Evolutionary conservation across 2,888 invertebrate species (phyloP).

Genomic region (Boloria euphrosyne): DNA sequence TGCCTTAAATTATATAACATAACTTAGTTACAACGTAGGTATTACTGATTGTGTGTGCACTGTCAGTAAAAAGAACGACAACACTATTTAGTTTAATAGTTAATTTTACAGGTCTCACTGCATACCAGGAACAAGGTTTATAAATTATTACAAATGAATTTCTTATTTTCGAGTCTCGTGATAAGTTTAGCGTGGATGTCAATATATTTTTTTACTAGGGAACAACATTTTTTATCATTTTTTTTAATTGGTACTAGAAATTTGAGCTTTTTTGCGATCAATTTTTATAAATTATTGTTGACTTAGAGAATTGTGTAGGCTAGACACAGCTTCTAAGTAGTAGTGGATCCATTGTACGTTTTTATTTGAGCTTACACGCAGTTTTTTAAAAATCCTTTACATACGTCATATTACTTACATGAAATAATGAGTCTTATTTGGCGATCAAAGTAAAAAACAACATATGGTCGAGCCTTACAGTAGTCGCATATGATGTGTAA

Average conservation of each 20-base stretch:
- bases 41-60: background rate
- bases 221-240: conserved; percentile 40
- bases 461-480: no score
- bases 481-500: no score
- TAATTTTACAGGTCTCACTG: conserved; percentile 80
- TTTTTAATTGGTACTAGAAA: conserved; percentile 50
- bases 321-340: conserved; percentile 42
- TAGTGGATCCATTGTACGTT: conserved; percentile 46
- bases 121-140: conserved; percentile 80
- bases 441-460: no score
- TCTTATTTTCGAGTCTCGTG: conserved; percentile 62
- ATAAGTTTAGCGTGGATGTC: conserved; percentile 61
- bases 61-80: conserved; percentile 54
- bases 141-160: conserved; percentile 55
- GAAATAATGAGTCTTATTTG: conserved; percentile 6
- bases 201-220: conserved; percentile 52
- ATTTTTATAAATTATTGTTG: conserved; percentile 29
- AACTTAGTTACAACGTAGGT: background rate
- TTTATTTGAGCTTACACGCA: conserved; percentile 50
- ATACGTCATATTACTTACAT: conserved; percentile 1
- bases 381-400: conserved; percentile 20
- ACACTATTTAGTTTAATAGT: conserved; percentile 78
- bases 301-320: conserved; percentile 33
- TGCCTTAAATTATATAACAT: background rate
- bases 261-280: conserved; percentile 43